Evolutionary conservation across 2,888 invertebrate species (phyloP).

Genomic region (Oxyteleia sp.): DNA sequence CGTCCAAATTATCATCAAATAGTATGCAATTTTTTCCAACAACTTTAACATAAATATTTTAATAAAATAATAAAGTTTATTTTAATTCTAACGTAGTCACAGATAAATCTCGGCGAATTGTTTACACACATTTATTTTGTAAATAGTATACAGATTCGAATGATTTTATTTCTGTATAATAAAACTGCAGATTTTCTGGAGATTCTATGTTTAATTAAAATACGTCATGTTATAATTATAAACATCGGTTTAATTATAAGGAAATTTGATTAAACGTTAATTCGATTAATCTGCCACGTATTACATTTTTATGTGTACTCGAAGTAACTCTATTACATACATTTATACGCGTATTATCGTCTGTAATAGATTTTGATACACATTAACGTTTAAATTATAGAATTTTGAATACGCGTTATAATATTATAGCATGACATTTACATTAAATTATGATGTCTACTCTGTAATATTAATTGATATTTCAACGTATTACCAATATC

Average conservation of each 20-base stretch:
- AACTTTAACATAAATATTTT: too few species aligned
- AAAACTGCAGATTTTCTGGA: too few species aligned
- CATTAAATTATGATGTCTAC: slow-evolving; percentile 38
- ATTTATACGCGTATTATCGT: slow-evolving; percentile 2
- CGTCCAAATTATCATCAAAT: too few species aligned
- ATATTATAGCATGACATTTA: slow-evolving; percentile 22
- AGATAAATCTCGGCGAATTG: too few species aligned
- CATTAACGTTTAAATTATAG: slow-evolving; percentile 31
- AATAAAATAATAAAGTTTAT: too few species aligned
- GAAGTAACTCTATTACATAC: not conserved
- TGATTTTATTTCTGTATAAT: too few species aligned
- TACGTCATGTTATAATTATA: too few species aligned
- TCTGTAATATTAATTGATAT: slow-evolving; percentile 37
- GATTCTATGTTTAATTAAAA: too few species aligned
- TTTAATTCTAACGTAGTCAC: too few species aligned
- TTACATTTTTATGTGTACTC: not conserved
- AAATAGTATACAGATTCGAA: too few species aligned
- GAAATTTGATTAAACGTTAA: not conserved
- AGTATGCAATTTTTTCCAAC: too few species aligned
- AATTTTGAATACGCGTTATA: slow-evolving; percentile 20
- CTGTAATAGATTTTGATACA: slow-evolving; percentile 23
- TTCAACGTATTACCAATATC: slow-evolving; percentile 38
- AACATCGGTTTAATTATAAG: not conserved
- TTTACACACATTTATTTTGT: too few species aligned
- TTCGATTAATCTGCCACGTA: not conserved